Conservation (phyloP, 37 sponge, comb jelly and placozoan genomes). For the Cliona cf. orientalis region DNA sequence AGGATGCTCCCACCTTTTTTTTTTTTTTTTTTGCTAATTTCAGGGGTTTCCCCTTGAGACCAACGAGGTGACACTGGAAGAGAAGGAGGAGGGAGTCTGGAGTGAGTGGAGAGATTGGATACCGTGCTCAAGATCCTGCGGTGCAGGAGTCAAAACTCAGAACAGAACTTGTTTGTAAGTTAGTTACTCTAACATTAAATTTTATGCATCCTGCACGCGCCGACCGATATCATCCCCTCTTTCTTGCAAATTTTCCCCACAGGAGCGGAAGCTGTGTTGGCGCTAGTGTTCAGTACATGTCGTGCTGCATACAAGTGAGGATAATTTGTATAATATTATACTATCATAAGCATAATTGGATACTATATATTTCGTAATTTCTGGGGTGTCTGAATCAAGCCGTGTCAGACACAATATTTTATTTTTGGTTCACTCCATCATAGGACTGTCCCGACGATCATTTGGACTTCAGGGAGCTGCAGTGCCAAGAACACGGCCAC, state of each 20-base stretch:
- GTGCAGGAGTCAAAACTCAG: slow-evolving; percentile 50
- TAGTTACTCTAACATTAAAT: neutral
- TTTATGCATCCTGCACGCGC: too few species aligned
- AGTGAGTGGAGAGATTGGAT: neutral
- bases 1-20: too few species aligned
- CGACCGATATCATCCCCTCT: neutral
- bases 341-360: neutral
- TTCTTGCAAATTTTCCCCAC: neutral
- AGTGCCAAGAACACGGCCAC: too few species aligned
- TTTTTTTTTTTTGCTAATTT: too few species aligned
- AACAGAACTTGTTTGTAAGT: slow-evolving; percentile 50
- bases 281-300: slow-evolving; percentile 23
- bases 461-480: slow-evolving; percentile 10
- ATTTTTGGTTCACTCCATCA: neutral
- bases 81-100: too few species aligned
- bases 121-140: slow-evolving; percentile 63
- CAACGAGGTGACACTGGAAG: too few species aligned
- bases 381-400: neutral
- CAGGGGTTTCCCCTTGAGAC: too few species aligned
- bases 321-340: neutral
- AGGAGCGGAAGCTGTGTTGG: neutral
- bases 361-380: neutral
- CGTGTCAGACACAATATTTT: too few species aligned
- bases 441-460: slow-evolving; percentile 29
- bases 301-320: slow-evolving; percentile 60